phyloP scores from a whole-genome alignment of 2,113 vertebrate species.

The Enhydra lutris region DNA sequence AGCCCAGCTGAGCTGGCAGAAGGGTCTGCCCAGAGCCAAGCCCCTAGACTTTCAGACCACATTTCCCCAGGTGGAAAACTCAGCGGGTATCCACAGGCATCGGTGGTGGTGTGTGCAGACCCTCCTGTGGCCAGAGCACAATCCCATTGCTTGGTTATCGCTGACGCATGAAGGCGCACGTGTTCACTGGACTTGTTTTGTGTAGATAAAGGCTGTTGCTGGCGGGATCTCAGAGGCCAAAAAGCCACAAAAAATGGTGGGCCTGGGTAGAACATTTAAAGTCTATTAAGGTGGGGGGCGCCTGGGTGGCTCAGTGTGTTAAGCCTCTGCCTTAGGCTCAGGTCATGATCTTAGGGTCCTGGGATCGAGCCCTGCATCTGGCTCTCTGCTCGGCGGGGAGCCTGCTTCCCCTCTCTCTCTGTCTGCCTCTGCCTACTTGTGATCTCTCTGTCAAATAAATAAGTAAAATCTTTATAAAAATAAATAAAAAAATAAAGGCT shows the following conservation, averaged over 20 bases:
- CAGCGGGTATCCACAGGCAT: background rate
- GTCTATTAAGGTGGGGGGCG: background rate
- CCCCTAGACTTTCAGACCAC: background rate
- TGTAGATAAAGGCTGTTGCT: background rate
- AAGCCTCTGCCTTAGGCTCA: too few relatives aligned
- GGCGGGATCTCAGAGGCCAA: background rate
- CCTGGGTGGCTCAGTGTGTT: too few relatives aligned
- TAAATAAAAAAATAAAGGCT: too few relatives aligned
- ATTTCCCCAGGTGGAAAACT: background rate
- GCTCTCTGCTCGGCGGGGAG: fast-evolving
- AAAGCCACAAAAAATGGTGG: background rate
- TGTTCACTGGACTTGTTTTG: background rate
- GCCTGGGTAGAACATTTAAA: background rate
- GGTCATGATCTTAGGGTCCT: too few relatives aligned
- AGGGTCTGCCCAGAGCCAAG: background rate
- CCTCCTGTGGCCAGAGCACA: background rate
- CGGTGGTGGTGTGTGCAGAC: background rate
- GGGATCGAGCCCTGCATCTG: too few relatives aligned
- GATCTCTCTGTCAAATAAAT: too few relatives aligned
- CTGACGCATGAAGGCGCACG: background rate
- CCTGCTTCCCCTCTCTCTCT: too few relatives aligned
- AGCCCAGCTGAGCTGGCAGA: background rate
- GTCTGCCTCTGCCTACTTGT: too few relatives aligned
- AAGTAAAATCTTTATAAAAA: too few relatives aligned
- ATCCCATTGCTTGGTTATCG: background rate